Evolutionary conservation across 2,113 vertebrate species (phyloP).

Genomic region (Panurus biarmicus): DNA sequence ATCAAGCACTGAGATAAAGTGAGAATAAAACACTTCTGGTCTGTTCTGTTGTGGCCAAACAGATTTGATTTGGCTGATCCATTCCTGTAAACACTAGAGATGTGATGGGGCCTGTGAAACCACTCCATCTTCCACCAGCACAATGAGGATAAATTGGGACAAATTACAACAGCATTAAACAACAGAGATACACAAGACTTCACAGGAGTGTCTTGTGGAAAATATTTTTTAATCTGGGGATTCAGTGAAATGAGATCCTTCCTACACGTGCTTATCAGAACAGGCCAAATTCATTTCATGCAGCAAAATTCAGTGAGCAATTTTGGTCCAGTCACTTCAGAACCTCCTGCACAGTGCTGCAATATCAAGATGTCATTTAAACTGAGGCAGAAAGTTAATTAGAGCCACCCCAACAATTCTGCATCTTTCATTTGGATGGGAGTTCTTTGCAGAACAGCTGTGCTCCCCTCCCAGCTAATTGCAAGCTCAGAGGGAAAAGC

Average conservation of each 20-base stretch:
- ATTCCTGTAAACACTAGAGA: not conserved
- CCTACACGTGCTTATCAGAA: not conserved
- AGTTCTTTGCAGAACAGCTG: constrained; percentile 39
- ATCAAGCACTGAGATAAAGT: not conserved
- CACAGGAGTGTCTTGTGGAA: not conserved
- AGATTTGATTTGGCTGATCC: not conserved
- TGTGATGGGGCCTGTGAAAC: not conserved
- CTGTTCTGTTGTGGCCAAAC: not conserved
- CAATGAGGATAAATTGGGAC: not conserved
- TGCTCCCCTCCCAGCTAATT: constrained; percentile 33
- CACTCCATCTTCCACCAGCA: not conserved
- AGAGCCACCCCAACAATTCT: constrained; percentile 6
- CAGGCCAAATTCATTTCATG: not conserved
- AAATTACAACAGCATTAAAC: not conserved
- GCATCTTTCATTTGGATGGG: not conserved
- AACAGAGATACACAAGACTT: not conserved
- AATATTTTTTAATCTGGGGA: not conserved
- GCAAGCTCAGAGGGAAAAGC: not conserved
- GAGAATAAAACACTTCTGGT: not conserved
- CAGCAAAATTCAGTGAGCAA: not conserved
- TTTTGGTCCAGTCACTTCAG: not conserved
- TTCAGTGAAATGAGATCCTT: not conserved
- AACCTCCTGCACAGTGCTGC: not conserved
- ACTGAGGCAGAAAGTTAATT: constrained; percentile 34
- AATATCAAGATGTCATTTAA: not conserved